Conservation (phyloP, 1,140 invertebrate species). For the Tribolium castaneum region DNA sequence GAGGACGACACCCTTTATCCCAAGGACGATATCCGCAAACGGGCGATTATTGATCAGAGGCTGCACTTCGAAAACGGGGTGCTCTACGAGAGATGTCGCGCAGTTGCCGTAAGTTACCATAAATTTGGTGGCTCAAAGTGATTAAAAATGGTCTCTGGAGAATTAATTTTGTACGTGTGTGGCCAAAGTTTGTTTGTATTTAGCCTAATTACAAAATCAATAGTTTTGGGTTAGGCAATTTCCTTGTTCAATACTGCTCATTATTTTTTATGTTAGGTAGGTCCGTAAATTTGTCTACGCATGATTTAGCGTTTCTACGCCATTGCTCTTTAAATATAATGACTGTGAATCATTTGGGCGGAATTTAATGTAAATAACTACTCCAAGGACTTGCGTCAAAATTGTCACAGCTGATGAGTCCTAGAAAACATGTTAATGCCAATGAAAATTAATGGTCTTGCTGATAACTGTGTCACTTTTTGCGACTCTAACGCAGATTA, state of each 20-base stretch:
- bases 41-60: slow-evolving; percentile 69
- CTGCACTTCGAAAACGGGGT: slow-evolving; percentile 66
- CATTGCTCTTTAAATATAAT: slow-evolving; percentile 15
- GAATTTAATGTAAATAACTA: slow-evolving; percentile 14
- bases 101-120: slow-evolving; percentile 46
- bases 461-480: not conserved
- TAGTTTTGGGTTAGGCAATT: not conserved
- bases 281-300: not conserved
- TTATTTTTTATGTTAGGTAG: not conserved
- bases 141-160: not conserved
- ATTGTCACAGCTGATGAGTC: slow-evolving; percentile 6
- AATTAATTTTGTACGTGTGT: not conserved
- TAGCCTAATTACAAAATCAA: slow-evolving; percentile 1
- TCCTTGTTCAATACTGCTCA: not conserved
- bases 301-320: slow-evolving; percentile 1
- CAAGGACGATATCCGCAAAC: slow-evolving; percentile 66
- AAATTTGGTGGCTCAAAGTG: not conserved
- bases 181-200: slow-evolving; percentile 1
- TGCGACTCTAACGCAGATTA: not conserved
- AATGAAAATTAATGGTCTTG: slow-evolving; percentile 5
- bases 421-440: not conserved
- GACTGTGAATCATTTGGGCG: not conserved
- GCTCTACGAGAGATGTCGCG: slow-evolving; percentile 48
- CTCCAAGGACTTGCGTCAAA: slow-evolving; percentile 6
- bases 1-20: slow-evolving; percentile 71